A percentile compares a stretch with the other conserved stretches of the same genome.
phyloP scores from a whole-genome alignment of 1,140 invertebrate species.

The Drosophila sturtevanti region DNA sequence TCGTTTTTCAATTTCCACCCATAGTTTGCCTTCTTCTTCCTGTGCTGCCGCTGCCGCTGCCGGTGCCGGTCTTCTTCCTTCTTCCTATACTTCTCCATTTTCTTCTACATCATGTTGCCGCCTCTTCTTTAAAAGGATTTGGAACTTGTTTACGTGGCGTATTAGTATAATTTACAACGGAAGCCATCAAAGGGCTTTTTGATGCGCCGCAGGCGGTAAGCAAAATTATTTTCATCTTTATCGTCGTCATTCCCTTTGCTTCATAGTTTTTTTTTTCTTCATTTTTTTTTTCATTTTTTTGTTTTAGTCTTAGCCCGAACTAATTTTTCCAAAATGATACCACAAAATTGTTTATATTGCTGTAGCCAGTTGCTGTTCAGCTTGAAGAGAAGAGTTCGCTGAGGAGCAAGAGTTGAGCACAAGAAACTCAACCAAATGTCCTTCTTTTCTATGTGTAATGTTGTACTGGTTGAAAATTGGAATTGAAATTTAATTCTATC shows the following conservation, averaged over 20 bases:
- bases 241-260: conserved; percentile 43
- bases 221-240: conserved; percentile 64
- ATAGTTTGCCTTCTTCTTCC: conserved; percentile 3
- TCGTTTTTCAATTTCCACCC: conserved; percentile 24
- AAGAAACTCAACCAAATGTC: background rate
- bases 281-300: background rate
- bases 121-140: conserved; percentile 72
- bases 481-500: background rate
- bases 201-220: conserved; percentile 61
- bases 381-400: background rate
- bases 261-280: conserved; percentile 25
- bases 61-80: conserved; percentile 1
- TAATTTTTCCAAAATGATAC: background rate
- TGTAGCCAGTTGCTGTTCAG: background rate
- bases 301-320: background rate
- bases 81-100: conserved; percentile 49
- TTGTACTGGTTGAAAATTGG: background rate
- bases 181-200: conserved; percentile 72
- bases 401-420: background rate
- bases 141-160: conserved; percentile 75
- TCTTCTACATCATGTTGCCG: conserved; percentile 30
- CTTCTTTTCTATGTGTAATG: background rate
- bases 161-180: conserved; percentile 75
- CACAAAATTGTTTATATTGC: background rate
- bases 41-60: background rate